Percentiles rank a stretch among this genome's conserved stretches.
Evolutionary conservation across 2,797 vertebrate species (phyloP).

Genomic region (Alfaro cultratus): DNA sequence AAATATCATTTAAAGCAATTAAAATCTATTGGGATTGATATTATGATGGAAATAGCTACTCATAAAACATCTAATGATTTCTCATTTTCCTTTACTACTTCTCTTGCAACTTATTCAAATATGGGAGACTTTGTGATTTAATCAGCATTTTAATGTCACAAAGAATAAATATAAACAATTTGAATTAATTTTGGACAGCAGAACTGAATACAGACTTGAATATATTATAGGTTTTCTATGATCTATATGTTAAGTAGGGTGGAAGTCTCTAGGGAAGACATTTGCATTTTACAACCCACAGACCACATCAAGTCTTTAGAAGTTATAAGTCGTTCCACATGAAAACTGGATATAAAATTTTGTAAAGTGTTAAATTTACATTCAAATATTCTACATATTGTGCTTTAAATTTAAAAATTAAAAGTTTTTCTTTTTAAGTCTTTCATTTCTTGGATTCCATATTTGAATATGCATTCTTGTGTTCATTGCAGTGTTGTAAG

Average conservation of each 20-base stretch:
- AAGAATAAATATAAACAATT: background rate
- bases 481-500: background rate
- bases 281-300: background rate
- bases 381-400: background rate
- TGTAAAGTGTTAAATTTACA: background rate
- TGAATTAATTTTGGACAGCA: background rate
- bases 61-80: background rate
- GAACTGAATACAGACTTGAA: background rate
- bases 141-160: background rate
- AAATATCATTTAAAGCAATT: background rate
- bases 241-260: background rate
- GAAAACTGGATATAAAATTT: background rate
- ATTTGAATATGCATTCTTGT: background rate
- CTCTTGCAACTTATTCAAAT: background rate
- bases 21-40: constrained; percentile 1
- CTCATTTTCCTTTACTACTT: background rate
- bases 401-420: background rate
- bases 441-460: background rate
- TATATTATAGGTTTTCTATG: background rate
- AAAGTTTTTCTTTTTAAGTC: background rate
- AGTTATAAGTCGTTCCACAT: background rate
- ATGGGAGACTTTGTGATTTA: background rate
- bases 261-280: background rate
- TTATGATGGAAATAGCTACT: background rate
- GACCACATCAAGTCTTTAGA: background rate